Evolutionary conservation across 2,888 invertebrate genomes (phyloP), one percentile per base, ranked within the genome.

Genomic region (Saturnia japonica): DNA sequence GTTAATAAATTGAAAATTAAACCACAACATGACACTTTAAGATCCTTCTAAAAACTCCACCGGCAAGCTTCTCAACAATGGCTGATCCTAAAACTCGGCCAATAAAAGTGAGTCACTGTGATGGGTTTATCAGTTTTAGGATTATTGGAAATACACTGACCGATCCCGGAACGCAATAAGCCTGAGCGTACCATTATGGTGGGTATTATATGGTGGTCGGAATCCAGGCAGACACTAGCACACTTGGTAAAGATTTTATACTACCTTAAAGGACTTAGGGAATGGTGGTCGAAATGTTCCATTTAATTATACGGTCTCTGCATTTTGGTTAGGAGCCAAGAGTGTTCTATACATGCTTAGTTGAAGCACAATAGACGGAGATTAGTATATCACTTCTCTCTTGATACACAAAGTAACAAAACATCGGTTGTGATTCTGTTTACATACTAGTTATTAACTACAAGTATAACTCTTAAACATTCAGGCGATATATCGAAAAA

Each of bases 261-360:
- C 51, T 68, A 68, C 68, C 68, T 57, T 47, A n/a, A 25, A 71
- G 25, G 42, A 64, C 62, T 71, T 68, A 70, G 74, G 73, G 74
- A 76, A 73, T 72, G 73, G 75, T 74, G 75, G 76, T 75, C 75
- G 68, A 76, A 75, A 75, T 74, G 76, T 77, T 70, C 76, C 74
- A 74, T 77, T 78, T 77, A 78, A 79, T 79, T 79, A 78, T 75
- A 76, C 75, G 79, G 70, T 72, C 69, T 62, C 69, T 75, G 78
- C 78, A 75, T 75, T 76, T 79, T 79, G 79, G 79, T 78, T 72
- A 70, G 14, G 70, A 70, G 78, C 79, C 79, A 79, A 76, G 68
- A 70, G 69, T 25, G 70, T 69, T 66, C 62, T 68, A 69, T 71
- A 68, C 70, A 68, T 69, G 71, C 75, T 76, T 72, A 71, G 69